These are phyloP conservation scores for Tychaedon coryphoeus DNA, from an alignment of 2,113 vertebrate species.

Conservation along the genomic window DNA sequence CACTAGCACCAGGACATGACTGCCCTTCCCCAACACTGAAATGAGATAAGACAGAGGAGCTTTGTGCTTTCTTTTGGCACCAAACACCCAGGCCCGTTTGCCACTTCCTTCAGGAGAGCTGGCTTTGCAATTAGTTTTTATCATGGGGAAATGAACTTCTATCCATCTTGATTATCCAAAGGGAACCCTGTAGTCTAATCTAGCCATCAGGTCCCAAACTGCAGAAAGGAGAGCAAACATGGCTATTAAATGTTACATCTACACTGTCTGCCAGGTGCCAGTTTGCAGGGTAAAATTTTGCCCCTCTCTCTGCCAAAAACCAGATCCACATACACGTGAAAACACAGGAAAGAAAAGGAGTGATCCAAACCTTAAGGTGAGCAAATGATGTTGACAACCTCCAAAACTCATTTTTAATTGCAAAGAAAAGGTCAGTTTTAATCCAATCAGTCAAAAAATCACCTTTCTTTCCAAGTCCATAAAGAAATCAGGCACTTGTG, in stretches of 20 bases:
- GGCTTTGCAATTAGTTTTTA: not conserved
- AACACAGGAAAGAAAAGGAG: not conserved
- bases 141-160: not conserved
- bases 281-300: not conserved
- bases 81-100: not conserved
- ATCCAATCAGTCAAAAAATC: not conserved
- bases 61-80: not conserved
- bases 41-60: not conserved
- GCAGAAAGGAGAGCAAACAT: not conserved
- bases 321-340: rapidly evolving
- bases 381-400: not conserved
- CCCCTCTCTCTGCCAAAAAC: rapidly evolving
- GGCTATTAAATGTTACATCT: not conserved
- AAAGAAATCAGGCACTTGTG: not conserved
- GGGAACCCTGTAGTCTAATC: not conserved
- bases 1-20: not conserved
- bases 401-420: not conserved
- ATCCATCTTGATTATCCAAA: not conserved
- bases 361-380: not conserved
- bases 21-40: not conserved
- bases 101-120: not conserved
- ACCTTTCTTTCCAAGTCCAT: not conserved
- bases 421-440: not conserved
- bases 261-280: not conserved
- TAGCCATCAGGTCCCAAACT: not conserved